These are phyloP conservation scores for Daktulosphaira vitifoliae DNA, from an alignment of 1,140 invertebrate genomes.

Conservation along the genomic window DNA sequence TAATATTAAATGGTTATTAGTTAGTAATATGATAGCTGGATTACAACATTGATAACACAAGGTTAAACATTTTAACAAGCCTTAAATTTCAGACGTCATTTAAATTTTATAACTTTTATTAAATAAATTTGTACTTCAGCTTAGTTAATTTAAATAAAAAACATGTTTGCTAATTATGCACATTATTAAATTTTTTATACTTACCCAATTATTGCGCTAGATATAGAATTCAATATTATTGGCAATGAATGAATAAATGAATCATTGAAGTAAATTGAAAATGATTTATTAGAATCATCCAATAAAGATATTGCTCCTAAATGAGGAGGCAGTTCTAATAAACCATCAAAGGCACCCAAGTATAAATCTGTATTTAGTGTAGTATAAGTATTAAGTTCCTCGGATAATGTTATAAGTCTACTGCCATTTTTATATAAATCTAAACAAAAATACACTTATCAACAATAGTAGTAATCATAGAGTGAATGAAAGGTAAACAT, in stretches of 20 bases:
- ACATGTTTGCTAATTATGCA: no score
- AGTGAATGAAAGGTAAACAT: no score
- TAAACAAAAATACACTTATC: not conserved
- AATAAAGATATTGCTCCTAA: constrained; percentile 49
- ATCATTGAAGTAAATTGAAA: constrained; percentile 66
- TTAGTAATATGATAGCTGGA: no score
- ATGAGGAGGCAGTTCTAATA: constrained; percentile 44
- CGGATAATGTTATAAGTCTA: constrained; percentile 41
- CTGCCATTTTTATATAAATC: constrained; percentile 10
- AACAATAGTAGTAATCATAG: no score
- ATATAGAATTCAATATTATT: constrained; percentile 63
- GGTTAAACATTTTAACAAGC: no score
- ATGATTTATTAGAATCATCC: constrained; percentile 28
- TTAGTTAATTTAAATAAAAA: no score
- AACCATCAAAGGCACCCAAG: constrained; percentile 51
- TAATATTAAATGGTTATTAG: no score
- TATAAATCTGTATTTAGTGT: constrained; percentile 47
- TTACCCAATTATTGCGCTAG: constrained; percentile 60
- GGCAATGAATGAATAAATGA: constrained; percentile 70
- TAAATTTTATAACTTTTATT: no score
- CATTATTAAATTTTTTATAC: not conserved
- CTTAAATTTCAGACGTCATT: no score
- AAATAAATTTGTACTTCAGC: no score
- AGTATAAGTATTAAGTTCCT: constrained; percentile 41
- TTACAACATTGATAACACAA: no score